These are phyloP conservation scores for Drosophila anomalipes DNA, from an alignment of 2,888 invertebrate genomes.

Conservation along the genomic window DNA sequence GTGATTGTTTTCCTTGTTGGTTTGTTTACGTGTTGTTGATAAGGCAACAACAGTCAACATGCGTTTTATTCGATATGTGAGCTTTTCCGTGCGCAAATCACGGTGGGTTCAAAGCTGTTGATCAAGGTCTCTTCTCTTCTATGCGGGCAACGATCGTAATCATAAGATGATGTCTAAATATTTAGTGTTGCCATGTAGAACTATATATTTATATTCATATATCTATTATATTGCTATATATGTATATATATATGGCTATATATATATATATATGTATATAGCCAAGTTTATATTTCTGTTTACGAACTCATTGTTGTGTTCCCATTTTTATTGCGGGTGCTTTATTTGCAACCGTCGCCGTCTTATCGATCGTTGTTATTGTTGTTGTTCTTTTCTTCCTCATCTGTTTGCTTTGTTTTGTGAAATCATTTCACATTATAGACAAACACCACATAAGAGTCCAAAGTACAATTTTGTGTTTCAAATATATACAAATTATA, in stretches of 20 bases:
- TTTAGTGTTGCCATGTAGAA: conserved; percentile 48
- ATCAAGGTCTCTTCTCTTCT: conserved; percentile 57
- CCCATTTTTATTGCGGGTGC: conserved; percentile 13
- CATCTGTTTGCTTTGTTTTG: conserved; percentile 29
- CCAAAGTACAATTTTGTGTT: conserved; percentile 52
- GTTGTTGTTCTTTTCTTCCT: conserved; percentile 15
- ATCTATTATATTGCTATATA: not conserved
- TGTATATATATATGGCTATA: not conserved
- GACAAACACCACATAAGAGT: conserved; percentile 36
- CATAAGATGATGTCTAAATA: conserved; percentile 10
- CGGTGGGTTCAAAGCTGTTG: conserved; percentile 52
- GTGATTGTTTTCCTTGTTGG: conserved; percentile 62
- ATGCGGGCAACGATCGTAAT: conserved; percentile 44
- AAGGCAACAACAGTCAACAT: conserved; percentile 38
- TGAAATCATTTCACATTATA: conserved; percentile 31
- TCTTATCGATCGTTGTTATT: conserved; percentile 25
- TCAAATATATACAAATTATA: conserved; percentile 2
- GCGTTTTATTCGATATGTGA: conserved; percentile 26
- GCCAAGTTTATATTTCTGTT: conserved; percentile 3
- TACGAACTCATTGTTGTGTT: conserved; percentile 18
- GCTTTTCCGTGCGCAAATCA: conserved; percentile 50
- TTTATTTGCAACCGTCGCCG: conserved; percentile 20
- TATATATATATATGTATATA: not conserved
- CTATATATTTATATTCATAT: conserved; percentile 5
- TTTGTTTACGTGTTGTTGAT: conserved; percentile 73